Percentiles rank a stretch among this genome's conserved stretches.
Conservation (phyloP, 1,140 invertebrate genomes). For the Pseudomyrmex concolor region DNA sequence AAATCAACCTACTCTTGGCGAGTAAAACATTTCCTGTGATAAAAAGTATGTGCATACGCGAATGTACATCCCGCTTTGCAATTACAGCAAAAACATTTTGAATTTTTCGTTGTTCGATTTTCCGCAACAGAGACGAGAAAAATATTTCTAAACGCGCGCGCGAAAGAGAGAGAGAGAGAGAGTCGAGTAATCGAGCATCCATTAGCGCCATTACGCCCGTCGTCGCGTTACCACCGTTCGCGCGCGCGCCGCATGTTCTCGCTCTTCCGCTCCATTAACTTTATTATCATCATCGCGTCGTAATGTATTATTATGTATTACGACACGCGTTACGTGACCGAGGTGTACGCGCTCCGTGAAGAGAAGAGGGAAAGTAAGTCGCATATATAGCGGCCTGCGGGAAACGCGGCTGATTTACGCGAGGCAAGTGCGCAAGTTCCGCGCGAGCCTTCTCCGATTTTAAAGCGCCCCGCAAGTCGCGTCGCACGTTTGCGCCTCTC, state of each 20-base stretch:
- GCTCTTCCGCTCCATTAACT: conserved; percentile 48
- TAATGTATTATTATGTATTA: conserved; percentile 71
- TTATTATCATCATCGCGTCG: conserved; percentile 61
- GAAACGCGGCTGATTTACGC: conserved; percentile 59
- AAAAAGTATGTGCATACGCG: no score
- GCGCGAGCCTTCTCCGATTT: conserved; percentile 44
- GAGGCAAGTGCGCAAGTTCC: conserved; percentile 51
- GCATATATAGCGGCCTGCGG: conserved; percentile 1
- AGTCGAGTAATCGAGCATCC: conserved; percentile 54
- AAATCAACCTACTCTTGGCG: neutral
- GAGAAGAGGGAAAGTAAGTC: conserved; percentile 52
- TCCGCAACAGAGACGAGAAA: neutral
- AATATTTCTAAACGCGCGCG: conserved; percentile 10
- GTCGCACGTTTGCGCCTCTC: conserved; percentile 1
- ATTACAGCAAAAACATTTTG: no score
- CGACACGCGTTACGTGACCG: conserved; percentile 24
- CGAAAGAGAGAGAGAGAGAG: neutral
- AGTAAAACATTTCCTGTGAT: no score
- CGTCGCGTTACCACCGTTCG: conserved; percentile 40
- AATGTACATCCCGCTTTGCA: no score
- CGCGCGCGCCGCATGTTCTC: conserved; percentile 32
- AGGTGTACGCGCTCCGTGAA: neutral
- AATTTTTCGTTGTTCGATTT: neutral
- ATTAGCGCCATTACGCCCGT: conserved; percentile 55
- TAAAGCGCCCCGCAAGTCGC: conserved; percentile 13